Base-by-base conservation (phyloP, 1,140 invertebrate species). In the Mercenaria mercenaria region DNA sequence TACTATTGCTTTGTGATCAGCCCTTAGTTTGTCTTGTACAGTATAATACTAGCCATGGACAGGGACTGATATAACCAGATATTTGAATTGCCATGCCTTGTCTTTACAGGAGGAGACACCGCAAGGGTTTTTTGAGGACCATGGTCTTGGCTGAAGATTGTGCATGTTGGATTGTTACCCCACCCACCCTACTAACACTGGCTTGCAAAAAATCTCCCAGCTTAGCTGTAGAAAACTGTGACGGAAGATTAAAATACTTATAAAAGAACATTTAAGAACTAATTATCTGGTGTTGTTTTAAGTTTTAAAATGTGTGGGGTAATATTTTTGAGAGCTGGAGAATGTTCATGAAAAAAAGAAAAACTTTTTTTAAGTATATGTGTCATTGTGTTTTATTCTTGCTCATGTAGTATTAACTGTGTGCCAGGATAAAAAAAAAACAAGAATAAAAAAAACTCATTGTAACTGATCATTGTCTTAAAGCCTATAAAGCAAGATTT, bases 61-160 rank as follows among this genome's bases (percentile, higher is more conserved):
- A n/a, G n/a, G n/a, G n/a, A n/a, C 61, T 39, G 74, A 50, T 76
- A 67, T 84, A 43, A 37, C 41, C 34, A 61, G 34, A 18, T 91
- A 74, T 67, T n/a, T 86, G 50, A 47, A 26, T 61, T 77, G 59
- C 76, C 76, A 29, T 90, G 26, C 72, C 69, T 90, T 91, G 59
- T 94, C 26, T 90, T 77, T 90, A 64, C 91, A 99, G 99, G 99
- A 99, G 96, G 99, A 99, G 97, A 99, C 99, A 61, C 99, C 98
- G 72, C 99, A 99, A 97, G 99, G 99, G 94, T 99, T 99, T 96
- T 99, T 99, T 96, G 99, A 99, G 96, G 99, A 99, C 97, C 98
- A 99, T 96, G 99, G 99, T 91, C 97, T 99, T 92, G 99, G 99
- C 94, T 99, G 98, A 96, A 32, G 74, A 72, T 72, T 80, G 39